Percentiles rank a stretch among this genome's conserved stretches.
phyloP scores from a whole-genome alignment of 92 coral and sea anemone genomes.

The Metridium senile region DNA sequence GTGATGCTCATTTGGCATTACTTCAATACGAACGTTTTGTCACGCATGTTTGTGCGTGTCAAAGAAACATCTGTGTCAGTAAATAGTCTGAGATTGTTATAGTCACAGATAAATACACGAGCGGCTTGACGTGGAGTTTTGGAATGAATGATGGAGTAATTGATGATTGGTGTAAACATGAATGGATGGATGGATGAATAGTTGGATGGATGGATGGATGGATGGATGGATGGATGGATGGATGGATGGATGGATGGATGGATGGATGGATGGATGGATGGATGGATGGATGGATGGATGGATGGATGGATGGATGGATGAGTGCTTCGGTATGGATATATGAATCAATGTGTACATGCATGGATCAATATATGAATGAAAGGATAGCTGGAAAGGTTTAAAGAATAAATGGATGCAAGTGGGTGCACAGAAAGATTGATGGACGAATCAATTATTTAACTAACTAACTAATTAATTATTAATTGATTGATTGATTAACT shows the following conservation, averaged over 20 bases:
- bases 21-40: constrained; percentile 12
- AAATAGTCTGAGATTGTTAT: too few species aligned
- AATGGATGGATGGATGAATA: background rate
- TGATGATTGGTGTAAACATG: background rate
- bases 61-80: background rate
- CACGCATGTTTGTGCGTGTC: constrained; percentile 4
- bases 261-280: constrained; percentile 2
- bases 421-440: background rate
- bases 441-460: background rate
- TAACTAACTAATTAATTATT: too few species aligned
- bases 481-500: too few species aligned
- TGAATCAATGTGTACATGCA: background rate
- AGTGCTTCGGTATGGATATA: background rate
- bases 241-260: constrained; percentile 2
- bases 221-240: constrained; percentile 1
- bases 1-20: constrained; percentile 13
- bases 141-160: background rate
- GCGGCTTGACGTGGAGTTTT: background rate
- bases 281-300: background rate
- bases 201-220: background rate
- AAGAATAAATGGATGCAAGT: background rate
- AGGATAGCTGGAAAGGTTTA: background rate
- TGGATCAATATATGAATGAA: background rate
- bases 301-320: background rate
- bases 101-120: too few species aligned